phyloP scores from a whole-genome alignment of 1,140 invertebrate species.

The Dermatophagoides farinae region DNA sequence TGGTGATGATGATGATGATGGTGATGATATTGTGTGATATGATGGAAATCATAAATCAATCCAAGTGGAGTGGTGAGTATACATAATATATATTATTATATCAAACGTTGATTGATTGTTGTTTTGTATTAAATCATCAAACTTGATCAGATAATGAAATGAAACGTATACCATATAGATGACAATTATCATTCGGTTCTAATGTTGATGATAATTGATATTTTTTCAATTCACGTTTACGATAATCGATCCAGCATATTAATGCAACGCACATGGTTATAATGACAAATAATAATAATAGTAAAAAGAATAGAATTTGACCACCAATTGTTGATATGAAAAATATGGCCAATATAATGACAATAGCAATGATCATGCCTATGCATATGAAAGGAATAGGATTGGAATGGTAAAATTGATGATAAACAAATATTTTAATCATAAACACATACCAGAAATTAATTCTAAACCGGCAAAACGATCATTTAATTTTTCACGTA shows the following conservation, averaged over 20 bases:
- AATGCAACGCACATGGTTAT: background rate
- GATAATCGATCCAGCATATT: background rate
- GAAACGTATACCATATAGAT: slow-evolving; percentile 1
- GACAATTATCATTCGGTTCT: background rate
- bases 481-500: slow-evolving; percentile 8
- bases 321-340: slow-evolving; percentile 6
- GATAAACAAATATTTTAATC: background rate
- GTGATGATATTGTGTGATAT: no score
- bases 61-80: no score
- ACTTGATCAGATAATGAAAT: background rate
- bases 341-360: slow-evolving; percentile 6
- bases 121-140: no score
- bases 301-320: background rate
- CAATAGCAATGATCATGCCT: slow-evolving; percentile 7
- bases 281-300: background rate
- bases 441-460: background rate
- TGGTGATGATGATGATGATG: no score
- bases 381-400: background rate
- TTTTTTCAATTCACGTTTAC: background rate
- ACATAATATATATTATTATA: no score
- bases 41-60: no score
- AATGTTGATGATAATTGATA: background rate
- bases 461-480: slow-evolving; percentile 6
- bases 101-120: no score
- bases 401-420: background rate